Percentiles rank a stretch among this genome's conserved stretches.
Conservation (phyloP, 2,113 vertebrate species). For the Carlito syrichta region DNA sequence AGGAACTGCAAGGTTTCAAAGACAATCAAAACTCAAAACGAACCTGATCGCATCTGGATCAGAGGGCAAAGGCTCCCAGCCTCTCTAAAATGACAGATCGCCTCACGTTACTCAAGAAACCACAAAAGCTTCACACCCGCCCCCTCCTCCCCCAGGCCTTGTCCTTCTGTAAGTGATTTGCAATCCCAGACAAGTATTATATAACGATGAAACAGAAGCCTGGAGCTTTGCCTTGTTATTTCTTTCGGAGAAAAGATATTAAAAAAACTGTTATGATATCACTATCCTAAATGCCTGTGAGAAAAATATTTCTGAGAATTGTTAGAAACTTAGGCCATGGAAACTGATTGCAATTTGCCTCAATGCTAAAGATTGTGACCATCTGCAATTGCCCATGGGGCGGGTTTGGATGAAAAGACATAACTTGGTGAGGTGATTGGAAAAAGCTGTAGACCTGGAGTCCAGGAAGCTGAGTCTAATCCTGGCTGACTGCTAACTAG, state of each 20-base stretch:
- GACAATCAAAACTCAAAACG: not conserved
- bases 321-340: constrained; percentile 1
- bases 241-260: constrained; percentile 63
- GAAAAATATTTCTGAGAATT: constrained; percentile 43
- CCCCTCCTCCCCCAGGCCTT: constrained; percentile 59
- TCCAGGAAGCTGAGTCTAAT: not conserved
- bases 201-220: constrained; percentile 62
- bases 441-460: not conserved
- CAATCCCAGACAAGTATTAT: constrained; percentile 70
- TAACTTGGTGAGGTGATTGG: not conserved
- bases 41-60: not conserved
- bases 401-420: constrained; percentile 35
- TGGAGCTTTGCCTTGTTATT: constrained; percentile 53
- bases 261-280: constrained; percentile 50
- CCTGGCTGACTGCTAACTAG: not conserved
- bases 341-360: constrained; percentile 15
- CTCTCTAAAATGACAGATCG: constrained; percentile 50
- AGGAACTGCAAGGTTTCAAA: constrained; percentile 45
- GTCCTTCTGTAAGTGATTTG: constrained; percentile 71
- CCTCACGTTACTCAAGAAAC: constrained; percentile 56
- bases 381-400: not conserved
- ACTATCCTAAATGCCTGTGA: constrained; percentile 53
- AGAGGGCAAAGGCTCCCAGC: not conserved
- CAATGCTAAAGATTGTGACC: constrained; percentile 3
- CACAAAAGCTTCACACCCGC: constrained; percentile 65